These are phyloP conservation scores for Eupithecia dodoneata DNA, from an alignment of 2,888 invertebrate species.

Conservation along the genomic window DNA sequence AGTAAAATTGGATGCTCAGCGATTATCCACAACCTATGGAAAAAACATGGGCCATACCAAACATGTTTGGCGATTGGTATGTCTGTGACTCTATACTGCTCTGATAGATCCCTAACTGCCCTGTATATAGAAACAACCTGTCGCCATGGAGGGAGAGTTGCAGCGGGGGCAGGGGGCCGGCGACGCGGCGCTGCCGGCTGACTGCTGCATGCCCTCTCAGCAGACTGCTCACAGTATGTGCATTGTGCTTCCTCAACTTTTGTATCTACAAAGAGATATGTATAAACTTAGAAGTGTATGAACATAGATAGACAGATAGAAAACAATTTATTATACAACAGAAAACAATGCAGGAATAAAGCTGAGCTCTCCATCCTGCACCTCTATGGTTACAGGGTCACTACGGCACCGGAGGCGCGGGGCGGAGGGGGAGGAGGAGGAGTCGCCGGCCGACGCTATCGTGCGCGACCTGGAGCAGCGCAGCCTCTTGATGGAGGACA, in stretches of 20 bases:
- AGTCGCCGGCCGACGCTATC: conserved; percentile 83
- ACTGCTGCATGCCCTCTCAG: neutral
- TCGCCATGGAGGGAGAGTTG: neutral
- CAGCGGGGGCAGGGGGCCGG: neutral
- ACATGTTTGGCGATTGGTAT: no score
- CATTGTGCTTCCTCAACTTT: neutral
- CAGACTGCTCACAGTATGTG: neutral
- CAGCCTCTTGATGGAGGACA: conserved; percentile 86
- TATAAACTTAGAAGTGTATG: no score
- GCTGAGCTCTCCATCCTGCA: no score
- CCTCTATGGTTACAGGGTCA: conserved; percentile 47
- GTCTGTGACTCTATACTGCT: no score
- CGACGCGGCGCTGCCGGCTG: neutral
- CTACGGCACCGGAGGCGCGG: conserved; percentile 66
- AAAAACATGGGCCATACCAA: no score
- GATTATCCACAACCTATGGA: no score
- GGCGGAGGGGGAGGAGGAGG: conserved; percentile 56
- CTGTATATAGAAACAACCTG: neutral
- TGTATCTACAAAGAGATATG: no score
- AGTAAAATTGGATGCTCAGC: no score
- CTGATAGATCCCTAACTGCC: no score
- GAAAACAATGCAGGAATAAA: no score
- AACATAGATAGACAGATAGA: no score
- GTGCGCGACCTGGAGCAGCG: conserved; percentile 87
- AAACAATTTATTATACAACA: no score